Base-by-base conservation (phyloP, 1,140 invertebrate genomes). In the Nephila pilipes region DNA sequence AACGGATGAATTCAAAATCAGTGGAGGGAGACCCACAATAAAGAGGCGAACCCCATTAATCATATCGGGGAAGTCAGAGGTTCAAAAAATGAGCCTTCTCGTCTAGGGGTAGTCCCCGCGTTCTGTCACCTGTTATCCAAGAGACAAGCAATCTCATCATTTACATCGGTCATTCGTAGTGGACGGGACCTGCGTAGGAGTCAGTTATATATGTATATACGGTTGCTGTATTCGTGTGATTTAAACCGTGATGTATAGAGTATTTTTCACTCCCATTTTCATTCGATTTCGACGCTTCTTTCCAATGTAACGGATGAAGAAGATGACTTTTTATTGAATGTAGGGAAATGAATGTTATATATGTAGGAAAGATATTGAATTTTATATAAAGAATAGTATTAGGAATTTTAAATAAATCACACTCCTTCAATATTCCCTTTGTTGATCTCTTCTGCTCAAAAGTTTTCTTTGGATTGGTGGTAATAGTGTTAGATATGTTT, bases 41-140 rank as follows among this genome's bases (percentile, higher is more conserved):
- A 88, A 88, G 63, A 69, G n/a, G 36, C 22, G 38, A 55, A 3
- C 5, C 18, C 38, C 87, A 88, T 88, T 88, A 88, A 88, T 88
- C 87, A 75, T 75, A 88, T 18, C n/a, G 29, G 46, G 32, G 63
- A 25, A 32, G 12, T 25, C 25, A 32, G 38, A 46, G 38, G 38
- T 46, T 46, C 38, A 46, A 8, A 46, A 46, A 46, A 46, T 46
- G 38, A 46, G 38, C 38, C 38, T 85, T 3, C 25, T 63, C 36
- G 36, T 2, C 29, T 12, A 55, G 54, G 80, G 36, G 38, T 83
- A 83, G 32, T 25, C 87, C 60, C 58, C 60, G n/a, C 87, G 46
- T 88, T 88, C 69, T 88, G 87, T 88, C 87, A 88, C 87, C 87
- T 88, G 87, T 88, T 65, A 88, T 88, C 87, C 58, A 12, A 63